phyloP scores from a whole-genome alignment of 2,113 vertebrate genomes.

The Ancistrus triradiatus region DNA sequence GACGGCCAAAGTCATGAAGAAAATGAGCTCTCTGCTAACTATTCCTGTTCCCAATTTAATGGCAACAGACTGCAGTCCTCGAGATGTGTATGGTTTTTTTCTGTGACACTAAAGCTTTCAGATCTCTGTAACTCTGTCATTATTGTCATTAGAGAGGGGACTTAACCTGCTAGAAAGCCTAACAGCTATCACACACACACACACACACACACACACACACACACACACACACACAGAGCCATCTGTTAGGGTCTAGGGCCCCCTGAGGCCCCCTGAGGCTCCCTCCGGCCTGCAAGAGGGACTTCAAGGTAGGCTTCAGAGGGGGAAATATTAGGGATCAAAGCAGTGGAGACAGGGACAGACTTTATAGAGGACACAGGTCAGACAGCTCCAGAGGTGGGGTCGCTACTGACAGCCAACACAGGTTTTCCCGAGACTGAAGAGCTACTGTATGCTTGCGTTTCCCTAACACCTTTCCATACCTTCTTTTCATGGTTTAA shows the following conservation, averaged over 20 bases:
- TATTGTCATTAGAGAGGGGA: slow-evolving; percentile 37
- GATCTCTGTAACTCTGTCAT: slow-evolving; percentile 52
- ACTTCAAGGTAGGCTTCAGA: slow-evolving; percentile 36
- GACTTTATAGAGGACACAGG: slow-evolving; percentile 43
- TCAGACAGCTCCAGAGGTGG: slow-evolving; percentile 40
- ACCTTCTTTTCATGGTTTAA: no score
- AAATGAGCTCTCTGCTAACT: not conserved
- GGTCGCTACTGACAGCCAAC: slow-evolving; percentile 5
- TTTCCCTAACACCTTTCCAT: not conserved
- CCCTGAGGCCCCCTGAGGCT: slow-evolving; percentile 18
- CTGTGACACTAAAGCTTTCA: slow-evolving; percentile 49
- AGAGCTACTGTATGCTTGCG: not conserved
- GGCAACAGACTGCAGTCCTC: slow-evolving; percentile 30
- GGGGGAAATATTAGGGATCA: slow-evolving; percentile 40
- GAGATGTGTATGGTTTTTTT: slow-evolving; percentile 31
- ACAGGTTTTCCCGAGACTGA: slow-evolving; percentile 9
- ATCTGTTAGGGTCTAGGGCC: slow-evolving; percentile 29
- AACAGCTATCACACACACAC: slow-evolving; percentile 11
- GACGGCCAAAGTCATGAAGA: slow-evolving; percentile 7
- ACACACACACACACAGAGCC: slow-evolving; percentile 25
- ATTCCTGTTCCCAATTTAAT: slow-evolving; percentile 38
- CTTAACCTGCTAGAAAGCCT: slow-evolving; percentile 41
- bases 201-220: slow-evolving; percentile 17
- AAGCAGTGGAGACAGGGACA: slow-evolving; percentile 35
- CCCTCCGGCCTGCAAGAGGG: slow-evolving; percentile 35